A percentile compares a stretch with the other conserved stretches of the same genome.
phyloP scores from a whole-genome alignment of 2,797 vertebrate genomes.

The Clarias fuscus region DNA sequence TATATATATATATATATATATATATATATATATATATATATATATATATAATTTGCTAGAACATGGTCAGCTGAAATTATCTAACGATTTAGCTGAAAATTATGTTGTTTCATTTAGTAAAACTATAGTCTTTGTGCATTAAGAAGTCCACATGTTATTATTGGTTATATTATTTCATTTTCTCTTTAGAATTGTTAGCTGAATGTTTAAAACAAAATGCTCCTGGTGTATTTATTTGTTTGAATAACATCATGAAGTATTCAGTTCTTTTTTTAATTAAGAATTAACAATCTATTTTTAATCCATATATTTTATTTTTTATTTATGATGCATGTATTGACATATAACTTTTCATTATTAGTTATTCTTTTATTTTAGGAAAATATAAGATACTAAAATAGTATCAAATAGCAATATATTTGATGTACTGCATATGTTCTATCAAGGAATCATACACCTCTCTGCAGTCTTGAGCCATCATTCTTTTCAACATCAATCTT shows the following conservation, averaged over 20 bases:
- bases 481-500: background rate
- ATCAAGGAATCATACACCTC: background rate
- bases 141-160: background rate
- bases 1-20: too few species aligned
- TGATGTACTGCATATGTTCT: background rate
- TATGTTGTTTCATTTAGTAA: conserved; percentile 17
- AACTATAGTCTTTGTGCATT: conserved; percentile 2
- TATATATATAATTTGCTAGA: conserved; percentile 4
- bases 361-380: background rate
- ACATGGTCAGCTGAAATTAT: conserved; percentile 23
- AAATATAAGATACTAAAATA: background rate
- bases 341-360: background rate
- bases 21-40: too few species aligned
- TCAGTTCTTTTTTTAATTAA: background rate
- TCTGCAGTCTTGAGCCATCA: background rate
- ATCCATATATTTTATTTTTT: too few species aligned
- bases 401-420: background rate
- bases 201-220: background rate
- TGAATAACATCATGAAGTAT: background rate
- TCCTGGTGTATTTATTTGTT: background rate
- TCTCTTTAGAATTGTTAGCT: background rate
- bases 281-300: too few species aligned
- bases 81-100: background rate
- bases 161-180: background rate
- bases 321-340: background rate